Conservation (phyloP, 2,113 vertebrate genomes). For the Hipposideros armiger region DNA sequence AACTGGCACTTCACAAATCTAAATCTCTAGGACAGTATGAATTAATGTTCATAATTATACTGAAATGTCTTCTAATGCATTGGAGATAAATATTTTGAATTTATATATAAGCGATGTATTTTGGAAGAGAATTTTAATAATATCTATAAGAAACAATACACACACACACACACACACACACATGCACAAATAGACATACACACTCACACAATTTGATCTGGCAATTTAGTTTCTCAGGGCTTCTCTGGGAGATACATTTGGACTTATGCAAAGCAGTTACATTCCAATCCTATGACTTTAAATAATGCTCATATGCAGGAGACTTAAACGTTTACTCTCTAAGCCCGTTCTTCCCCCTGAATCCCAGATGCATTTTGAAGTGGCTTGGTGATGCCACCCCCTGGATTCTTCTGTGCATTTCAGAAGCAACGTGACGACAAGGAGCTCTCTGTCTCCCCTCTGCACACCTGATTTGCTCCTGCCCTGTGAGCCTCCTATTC, state of each 20-base stretch:
- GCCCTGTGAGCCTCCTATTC: fast-evolving
- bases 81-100: slow-evolving; percentile 11
- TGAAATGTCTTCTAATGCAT: not conserved
- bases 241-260: not conserved
- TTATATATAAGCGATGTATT: not conserved
- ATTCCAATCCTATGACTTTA: not conserved
- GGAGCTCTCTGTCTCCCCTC: fast-evolving
- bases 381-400: not conserved
- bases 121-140: not conserved
- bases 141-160: not conserved
- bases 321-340: not conserved
- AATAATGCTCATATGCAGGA: not conserved
- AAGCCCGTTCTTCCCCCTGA: not conserved
- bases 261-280: not conserved
- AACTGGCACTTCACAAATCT: not conserved
- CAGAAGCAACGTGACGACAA: no score
- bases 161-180: not conserved
- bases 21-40: not conserved
- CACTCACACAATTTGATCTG: not conserved
- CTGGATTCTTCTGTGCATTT: not conserved
- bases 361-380: not conserved
- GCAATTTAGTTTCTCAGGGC: not conserved
- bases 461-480: fast-evolving
- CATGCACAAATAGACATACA: not conserved
- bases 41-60: not conserved